Evolutionary conservation across 37 sponge, comb jelly and placozoan genomes (phyloP).

Genomic region (Corticium candelabrum): DNA sequence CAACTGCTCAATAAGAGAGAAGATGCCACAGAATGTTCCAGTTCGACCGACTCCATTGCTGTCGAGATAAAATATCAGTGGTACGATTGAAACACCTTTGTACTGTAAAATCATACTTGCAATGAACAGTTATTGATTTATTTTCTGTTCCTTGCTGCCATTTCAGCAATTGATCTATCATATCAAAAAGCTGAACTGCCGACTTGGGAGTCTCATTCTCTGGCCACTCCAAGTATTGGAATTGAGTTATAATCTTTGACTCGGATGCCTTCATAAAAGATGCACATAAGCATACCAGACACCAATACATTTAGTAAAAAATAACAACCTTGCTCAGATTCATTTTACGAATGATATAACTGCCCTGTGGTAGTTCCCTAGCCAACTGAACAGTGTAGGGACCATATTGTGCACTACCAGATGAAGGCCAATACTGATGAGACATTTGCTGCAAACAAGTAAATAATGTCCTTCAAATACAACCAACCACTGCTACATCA

Average conservation of each 20-base stretch:
- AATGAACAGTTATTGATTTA: conserved; percentile 55
- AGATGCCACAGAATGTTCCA: conserved; percentile 39
- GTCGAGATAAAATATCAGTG: not conserved
- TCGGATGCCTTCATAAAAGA: conserved; percentile 14
- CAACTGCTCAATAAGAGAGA: conserved; percentile 47
- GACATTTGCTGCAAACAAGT: conserved; percentile 47
- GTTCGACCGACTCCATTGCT: conserved; percentile 57
- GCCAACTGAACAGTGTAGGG: conserved; percentile 25
- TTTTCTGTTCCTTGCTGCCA: conserved; percentile 52
- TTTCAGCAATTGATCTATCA: conserved; percentile 55
- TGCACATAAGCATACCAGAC: not conserved
- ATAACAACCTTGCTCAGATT: not conserved
- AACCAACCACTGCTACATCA: not conserved
- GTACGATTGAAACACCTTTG: not conserved
- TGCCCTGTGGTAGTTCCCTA: not conserved
- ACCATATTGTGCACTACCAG: conserved; percentile 30
- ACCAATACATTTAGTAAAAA: too few relatives aligned
- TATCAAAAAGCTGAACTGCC: conserved; percentile 31
- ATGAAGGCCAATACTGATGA: conserved; percentile 76
- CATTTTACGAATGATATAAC: conserved; percentile 48
- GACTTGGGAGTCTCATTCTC: conserved; percentile 27
- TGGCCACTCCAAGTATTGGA: conserved; percentile 60
- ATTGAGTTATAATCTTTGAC: conserved; percentile 36
- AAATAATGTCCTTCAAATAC: not conserved
- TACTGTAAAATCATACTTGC: conserved; percentile 50